Base-by-base conservation (phyloP, 2,888 invertebrate species). In the Apamea anceps region DNA sequence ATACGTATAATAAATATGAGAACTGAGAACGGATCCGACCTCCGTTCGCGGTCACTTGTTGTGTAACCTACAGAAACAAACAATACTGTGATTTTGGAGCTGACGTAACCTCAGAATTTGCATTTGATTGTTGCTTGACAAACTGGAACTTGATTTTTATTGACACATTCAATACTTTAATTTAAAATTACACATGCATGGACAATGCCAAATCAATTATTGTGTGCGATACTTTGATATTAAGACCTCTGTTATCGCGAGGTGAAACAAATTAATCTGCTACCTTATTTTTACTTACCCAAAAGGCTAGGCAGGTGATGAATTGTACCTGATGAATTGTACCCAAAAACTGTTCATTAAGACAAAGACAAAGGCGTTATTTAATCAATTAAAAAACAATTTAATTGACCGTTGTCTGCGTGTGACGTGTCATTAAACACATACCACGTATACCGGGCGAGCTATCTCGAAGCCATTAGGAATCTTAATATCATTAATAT, bases 1-100 rank as follows among this genome's bases (percentile, higher is more conserved):
- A 96, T 96, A 96, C 95, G 95, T 96, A 95, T 94, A 95, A 95
- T 95, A 96, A 96, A 96, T 96, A 96, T 95, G 96, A 96, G 96
- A 79, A 81, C 79, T 37, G 32, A 76, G 76, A 96, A 96, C 96
- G 95, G 93, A 95, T 92, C 93, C 95, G 96, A 96, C 96, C 96
- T 96, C 92, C 91, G 93, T 96, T 96, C 95, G 96, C 96, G 97
- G 96, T 95, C 97, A 94, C 93, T 87, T 80, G 91, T 97, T 96
- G 96, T 94, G 96, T 96, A 96, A 96, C 93, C 90, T 87, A 86
- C 91, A 91, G 90, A 93, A 94, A 95, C 95, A 94, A 94, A 96
- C 96, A 96, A 96, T 96, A 94, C 94, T 93, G 90, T 91, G 88
- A 90, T 91, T 90, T 91, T 85, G 85, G 85, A 84, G 76, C 88